These are phyloP conservation scores for Cyphomyrmex costatus DNA, from an alignment of 1,140 invertebrate species.

Conservation along the genomic window DNA sequence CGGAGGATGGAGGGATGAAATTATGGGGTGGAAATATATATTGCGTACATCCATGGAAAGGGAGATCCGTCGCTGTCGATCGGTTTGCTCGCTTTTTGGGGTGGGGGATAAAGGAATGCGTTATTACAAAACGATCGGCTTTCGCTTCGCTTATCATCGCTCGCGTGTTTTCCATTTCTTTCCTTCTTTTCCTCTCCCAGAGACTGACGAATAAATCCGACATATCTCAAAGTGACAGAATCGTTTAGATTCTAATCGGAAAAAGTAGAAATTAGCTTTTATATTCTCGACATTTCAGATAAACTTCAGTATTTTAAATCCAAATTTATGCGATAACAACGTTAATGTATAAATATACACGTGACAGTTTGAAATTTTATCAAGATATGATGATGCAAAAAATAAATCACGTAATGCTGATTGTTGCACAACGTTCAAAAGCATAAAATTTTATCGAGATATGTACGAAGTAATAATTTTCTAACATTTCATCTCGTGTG, in stretches of 20 bases:
- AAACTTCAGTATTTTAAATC: not conserved
- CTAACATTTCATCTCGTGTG: not conserved
- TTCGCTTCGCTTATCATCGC: slow-evolving; percentile 45
- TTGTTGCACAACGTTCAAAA: not conserved
- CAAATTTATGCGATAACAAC: not conserved
- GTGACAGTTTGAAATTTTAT: not conserved
- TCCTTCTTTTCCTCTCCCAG: not conserved
- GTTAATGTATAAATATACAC: not conserved
- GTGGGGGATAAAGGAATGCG: slow-evolving; percentile 44
- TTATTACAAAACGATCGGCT: slow-evolving; percentile 53
- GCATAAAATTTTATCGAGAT: not conserved
- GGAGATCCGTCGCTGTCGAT: slow-evolving; percentile 58
- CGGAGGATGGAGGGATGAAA: slow-evolving; percentile 40
- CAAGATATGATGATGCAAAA: not conserved
- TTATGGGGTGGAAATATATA: slow-evolving; percentile 59
- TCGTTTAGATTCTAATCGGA: slow-evolving; percentile 37
- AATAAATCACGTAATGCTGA: not conserved
- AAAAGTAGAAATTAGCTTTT: slow-evolving; percentile 2
- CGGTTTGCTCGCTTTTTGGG: slow-evolving; percentile 51
- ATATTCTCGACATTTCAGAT: not conserved
- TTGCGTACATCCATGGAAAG: slow-evolving; percentile 40
- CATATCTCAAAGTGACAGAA: not conserved
- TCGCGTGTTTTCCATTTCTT: slow-evolving; percentile 42
- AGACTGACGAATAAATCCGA: slow-evolving; percentile 44
- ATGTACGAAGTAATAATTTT: not conserved